Base-by-base conservation (phyloP, 2,797 vertebrate species). In the Sparidentex hasta region DNA sequence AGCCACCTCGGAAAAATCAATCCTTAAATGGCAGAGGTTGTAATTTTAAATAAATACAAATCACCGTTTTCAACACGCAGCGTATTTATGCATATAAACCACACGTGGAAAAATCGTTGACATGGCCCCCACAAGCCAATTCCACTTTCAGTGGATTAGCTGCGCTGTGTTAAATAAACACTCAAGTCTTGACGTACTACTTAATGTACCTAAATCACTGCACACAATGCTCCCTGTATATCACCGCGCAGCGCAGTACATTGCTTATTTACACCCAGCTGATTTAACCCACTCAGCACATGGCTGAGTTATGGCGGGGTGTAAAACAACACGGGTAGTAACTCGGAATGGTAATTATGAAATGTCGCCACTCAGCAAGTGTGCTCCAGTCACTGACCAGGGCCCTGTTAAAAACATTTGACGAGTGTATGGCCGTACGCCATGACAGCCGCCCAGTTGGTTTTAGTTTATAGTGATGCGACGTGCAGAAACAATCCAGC, bases 311-410 rank as follows among this genome's bases (percentile, higher is more conserved):
- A 91, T 72, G 33, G 80, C 5, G n/a, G 61, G 74, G 65, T 83
- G 80, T 90, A 90, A 90, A 92, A 90, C 82, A 88, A 87, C 83
- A 85, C 63, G 68, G 65, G 70, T 47, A 75, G 47, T 83, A 82
- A 86, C 80, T 86, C 74, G 62, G 75, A 81, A 87, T 76, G 78
- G 81, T 80, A 81, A 85, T 89, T 87, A 90, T 81, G 72, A 89
- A 91, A 91, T 84, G 83, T 74, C 80, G 74, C 87, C 80, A 81
- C 90, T 88, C 84, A 86, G 86, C 81, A 90, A 71, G 61, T 81
- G 81, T 27, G 66, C 80, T 82, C 77, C 80, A 80, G 76, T 76
- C 81, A 85, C 65, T 69, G 84, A 85, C 71, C 78, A 52, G 74
- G 74, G 78, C 80, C 85, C 67, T 76, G 81, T 85, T 84, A 83